Percentiles rank a stretch among this genome's conserved stretches.
Conservation (phyloP, 2,888 invertebrate species). For the Phyto melanocephala region DNA sequence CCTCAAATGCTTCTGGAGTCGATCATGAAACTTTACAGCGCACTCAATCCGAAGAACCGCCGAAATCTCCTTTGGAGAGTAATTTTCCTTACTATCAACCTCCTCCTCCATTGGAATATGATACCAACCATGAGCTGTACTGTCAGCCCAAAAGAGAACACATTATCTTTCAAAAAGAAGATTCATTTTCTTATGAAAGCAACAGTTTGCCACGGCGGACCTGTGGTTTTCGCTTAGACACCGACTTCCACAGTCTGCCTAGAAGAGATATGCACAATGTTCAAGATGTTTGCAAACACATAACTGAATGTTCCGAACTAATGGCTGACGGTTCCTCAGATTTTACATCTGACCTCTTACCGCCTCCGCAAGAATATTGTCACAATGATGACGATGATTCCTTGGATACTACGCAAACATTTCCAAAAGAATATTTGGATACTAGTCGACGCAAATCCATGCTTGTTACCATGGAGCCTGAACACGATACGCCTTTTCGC, state of each 20-base stretch:
- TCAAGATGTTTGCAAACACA: conserved; percentile 76
- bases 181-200: conserved; percentile 75
- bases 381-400: conserved; percentile 70
- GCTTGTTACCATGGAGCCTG: conserved; percentile 66
- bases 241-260: conserved; percentile 77
- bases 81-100: conserved; percentile 76
- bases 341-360: conserved; percentile 72
- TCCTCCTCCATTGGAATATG: conserved; percentile 73
- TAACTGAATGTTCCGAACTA: conserved; percentile 77
- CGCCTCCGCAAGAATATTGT: conserved; percentile 72
- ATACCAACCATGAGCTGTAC: conserved; percentile 58
- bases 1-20: not conserved
- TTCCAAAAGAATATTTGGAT: conserved; percentile 60
- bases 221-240: conserved; percentile 76
- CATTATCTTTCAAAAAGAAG: conserved; percentile 47
- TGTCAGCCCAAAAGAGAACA: conserved; percentile 39
- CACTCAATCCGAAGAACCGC: conserved; percentile 92
- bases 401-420: conserved; percentile 64
- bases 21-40: conserved; percentile 89
- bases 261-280: conserved; percentile 74
- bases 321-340: conserved; percentile 71
- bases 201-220: conserved; percentile 77
- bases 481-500: conserved; percentile 69
- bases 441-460: conserved; percentile 72
- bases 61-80: conserved; percentile 80